phyloP scores from a whole-genome alignment of 2,113 vertebrate genomes.

The Eolophus roseicapilla region DNA sequence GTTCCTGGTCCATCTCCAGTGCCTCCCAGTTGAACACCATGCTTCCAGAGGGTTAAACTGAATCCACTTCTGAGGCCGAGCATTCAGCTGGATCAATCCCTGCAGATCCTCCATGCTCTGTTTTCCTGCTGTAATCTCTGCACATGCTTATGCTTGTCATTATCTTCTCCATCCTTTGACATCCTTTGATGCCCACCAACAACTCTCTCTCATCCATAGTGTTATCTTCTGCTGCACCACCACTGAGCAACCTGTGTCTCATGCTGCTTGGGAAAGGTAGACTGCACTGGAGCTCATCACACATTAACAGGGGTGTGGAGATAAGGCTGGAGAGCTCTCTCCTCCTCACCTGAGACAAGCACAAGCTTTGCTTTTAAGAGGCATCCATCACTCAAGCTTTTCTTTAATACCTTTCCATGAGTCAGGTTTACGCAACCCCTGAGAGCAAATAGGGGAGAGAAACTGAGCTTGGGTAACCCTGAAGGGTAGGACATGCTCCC shows the following conservation, averaged over 20 bases:
- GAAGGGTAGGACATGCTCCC: accelerated
- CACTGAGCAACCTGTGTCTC: accelerated
- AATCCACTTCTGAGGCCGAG: not conserved
- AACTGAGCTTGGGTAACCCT: accelerated
- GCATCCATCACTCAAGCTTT: not conserved
- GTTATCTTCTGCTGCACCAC: not conserved
- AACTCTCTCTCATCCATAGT: not conserved
- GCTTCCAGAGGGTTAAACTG: not conserved
- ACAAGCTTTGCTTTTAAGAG: not conserved
- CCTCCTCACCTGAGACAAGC: not conserved
- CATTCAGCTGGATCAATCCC: not conserved
- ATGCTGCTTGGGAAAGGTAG: not conserved
- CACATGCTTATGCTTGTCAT: not conserved
- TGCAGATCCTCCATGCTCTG: not conserved
- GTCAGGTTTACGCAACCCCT: not conserved
- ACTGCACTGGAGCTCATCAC: accelerated
- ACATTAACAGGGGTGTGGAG: accelerated
- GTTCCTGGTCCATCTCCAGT: not conserved
- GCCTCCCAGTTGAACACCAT: accelerated
- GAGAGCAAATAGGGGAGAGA: not conserved
- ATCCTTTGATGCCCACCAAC: not conserved
- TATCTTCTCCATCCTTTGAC: not conserved
- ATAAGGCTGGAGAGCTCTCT: not conserved
- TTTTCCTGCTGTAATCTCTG: not conserved
- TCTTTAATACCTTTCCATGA: not conserved